A percentile compares a stretch with the other conserved stretches of the same genome.
phyloP scores from a whole-genome alignment of 2,113 vertebrate genomes.

The Hydrochoerus hydrochaeris region DNA sequence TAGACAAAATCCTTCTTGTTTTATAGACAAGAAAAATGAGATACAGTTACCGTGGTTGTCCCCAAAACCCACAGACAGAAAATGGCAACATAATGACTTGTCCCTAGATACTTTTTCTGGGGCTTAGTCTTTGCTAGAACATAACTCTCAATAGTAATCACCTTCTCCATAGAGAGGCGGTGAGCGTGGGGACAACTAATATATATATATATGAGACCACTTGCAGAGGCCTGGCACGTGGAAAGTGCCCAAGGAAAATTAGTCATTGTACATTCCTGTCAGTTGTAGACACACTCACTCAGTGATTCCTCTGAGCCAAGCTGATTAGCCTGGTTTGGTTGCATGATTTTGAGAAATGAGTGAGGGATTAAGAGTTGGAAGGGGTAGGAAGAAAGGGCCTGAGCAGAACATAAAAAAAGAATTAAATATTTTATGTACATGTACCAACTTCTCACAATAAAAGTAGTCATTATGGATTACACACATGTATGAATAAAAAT shows the following conservation, averaged over 20 bases:
- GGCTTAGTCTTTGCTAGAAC: fast-evolving
- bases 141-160: fast-evolving
- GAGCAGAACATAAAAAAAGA: neutral
- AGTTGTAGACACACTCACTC: no score
- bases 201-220: fast-evolving
- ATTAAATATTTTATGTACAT: neutral
- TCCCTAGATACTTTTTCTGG: fast-evolving
- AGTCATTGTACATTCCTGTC: neutral
- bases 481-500: neutral
- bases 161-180: fast-evolving
- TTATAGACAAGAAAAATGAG: neutral
- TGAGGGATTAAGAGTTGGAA: neutral
- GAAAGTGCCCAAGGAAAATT: neutral
- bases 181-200: fast-evolving
- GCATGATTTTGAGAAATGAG: neutral
- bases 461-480: neutral
- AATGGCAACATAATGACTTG: fast-evolving
- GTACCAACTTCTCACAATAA: neutral
- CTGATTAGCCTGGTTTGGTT: neutral
- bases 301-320: neutral
- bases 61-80: neutral
- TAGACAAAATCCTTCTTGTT: neutral
- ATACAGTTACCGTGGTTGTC: neutral
- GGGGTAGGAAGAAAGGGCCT: neutral
- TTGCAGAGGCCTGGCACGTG: neutral